These are phyloP conservation scores for Triplophysa yarkandensis DNA, from an alignment of 2,797 vertebrate genomes.

Conservation along the genomic window DNA sequence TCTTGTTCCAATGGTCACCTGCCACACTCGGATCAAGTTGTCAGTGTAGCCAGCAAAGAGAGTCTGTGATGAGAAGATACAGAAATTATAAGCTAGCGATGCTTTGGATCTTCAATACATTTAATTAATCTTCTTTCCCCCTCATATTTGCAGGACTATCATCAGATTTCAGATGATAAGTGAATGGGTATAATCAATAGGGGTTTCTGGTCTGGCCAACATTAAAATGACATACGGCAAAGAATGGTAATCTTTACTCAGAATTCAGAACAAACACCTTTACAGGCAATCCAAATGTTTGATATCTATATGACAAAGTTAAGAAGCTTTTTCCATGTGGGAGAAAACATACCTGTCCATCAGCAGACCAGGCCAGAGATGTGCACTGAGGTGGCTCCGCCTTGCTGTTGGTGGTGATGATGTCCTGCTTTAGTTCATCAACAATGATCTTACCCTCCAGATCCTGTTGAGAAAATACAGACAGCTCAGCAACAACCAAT, in stretches of 20 bases:
- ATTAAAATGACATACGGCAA: too few relatives aligned
- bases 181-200: constrained; percentile 79
- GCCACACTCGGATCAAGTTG: constrained; percentile 96
- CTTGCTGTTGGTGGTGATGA: too few relatives aligned
- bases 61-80: constrained; percentile 73
- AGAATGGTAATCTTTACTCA: too few relatives aligned
- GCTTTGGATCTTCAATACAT: neutral
- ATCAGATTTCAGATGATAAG: constrained; percentile 72
- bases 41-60: constrained; percentile 97
- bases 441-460: constrained; percentile 96
- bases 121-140: constrained; percentile 54
- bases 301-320: too few relatives aligned
- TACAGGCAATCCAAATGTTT: neutral
- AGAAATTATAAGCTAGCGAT: neutral
- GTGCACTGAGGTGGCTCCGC: constrained; percentile 92
- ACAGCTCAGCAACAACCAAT: neutral
- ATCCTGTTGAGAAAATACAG: constrained; percentile 74
- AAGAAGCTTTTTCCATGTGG: neutral
- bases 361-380: constrained; percentile 92
- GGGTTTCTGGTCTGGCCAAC: constrained; percentile 38
- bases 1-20: constrained; percentile 95
- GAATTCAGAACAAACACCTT: too few relatives aligned
- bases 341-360: constrained; percentile 85
- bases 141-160: constrained; percentile 86
- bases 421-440: constrained; percentile 94